phyloP scores from a whole-genome alignment of 35 echinoderm and acorn worm species.

The Nesometra sesokonis region DNA sequence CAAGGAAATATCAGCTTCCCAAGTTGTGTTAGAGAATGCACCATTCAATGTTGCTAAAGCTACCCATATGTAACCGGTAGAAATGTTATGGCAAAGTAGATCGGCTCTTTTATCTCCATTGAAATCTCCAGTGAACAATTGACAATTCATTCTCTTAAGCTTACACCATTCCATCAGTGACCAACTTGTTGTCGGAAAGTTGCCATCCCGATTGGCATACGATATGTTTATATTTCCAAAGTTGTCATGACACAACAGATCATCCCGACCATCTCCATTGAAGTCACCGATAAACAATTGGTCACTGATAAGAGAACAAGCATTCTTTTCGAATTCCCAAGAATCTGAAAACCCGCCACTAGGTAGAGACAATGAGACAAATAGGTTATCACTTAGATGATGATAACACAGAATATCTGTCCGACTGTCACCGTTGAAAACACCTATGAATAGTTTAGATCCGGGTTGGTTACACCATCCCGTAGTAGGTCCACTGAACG shows the following conservation, averaged over 20 bases:
- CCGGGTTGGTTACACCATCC: not conserved
- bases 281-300: slow-evolving; percentile 19
- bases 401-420: not conserved
- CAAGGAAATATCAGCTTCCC: not conserved
- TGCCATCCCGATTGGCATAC: not conserved
- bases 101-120: slow-evolving; percentile 33
- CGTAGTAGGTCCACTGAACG: not conserved
- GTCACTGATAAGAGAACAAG: not conserved
- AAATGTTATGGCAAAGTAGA: slow-evolving; percentile 25
- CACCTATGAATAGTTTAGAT: slow-evolving; percentile 11
- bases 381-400: not conserved
- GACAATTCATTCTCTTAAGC: not conserved
- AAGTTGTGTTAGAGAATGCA: not conserved
- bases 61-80: slow-evolving; percentile 4
- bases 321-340: not conserved
- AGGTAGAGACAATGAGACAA: not conserved
- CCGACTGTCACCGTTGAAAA: slow-evolving; percentile 33
- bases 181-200: not conserved
- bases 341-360: not conserved
- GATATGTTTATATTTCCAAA: not conserved
- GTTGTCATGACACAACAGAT: slow-evolving; percentile 22
- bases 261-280: slow-evolving; percentile 6
- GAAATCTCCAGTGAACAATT: slow-evolving; percentile 32
- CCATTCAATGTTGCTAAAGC: slow-evolving; percentile 5
- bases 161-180: slow-evolving; percentile 9